Percentiles rank a stretch among this genome's conserved stretches.
phyloP scores from a whole-genome alignment of 2,797 vertebrate genomes.

The Hyperoplus immaculatus region DNA sequence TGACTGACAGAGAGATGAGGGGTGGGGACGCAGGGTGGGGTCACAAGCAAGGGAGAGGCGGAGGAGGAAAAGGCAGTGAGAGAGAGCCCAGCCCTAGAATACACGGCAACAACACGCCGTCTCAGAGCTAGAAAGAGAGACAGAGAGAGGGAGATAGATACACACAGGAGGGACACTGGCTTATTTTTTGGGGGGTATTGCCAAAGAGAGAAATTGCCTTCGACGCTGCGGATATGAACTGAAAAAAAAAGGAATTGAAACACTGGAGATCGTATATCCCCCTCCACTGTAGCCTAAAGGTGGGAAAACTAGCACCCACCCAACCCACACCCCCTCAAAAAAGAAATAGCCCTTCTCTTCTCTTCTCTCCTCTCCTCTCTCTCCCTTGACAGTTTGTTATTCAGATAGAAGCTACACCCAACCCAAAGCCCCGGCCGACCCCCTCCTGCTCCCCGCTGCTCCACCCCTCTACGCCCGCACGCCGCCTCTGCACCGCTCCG shows the following conservation, averaged over 20 bases:
- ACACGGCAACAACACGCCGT: constrained; percentile 86
- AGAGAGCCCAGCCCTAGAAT: constrained; percentile 88
- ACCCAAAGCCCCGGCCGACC: constrained; percentile 76
- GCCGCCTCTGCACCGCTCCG: constrained; percentile 78
- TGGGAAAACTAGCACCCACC: constrained; percentile 72
- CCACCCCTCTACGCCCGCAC: constrained; percentile 70
- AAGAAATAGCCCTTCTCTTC: too few species aligned
- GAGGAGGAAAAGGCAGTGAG: constrained; percentile 89
- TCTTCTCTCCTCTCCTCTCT: constrained; percentile 11
- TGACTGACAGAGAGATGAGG: constrained; percentile 85
- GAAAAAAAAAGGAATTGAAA: constrained; percentile 43
- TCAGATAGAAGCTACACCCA: constrained; percentile 76
- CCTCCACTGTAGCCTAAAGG: constrained; percentile 73
- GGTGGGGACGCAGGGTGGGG: constrained; percentile 96
- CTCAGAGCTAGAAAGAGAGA: constrained; percentile 52
- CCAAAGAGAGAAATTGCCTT: constrained; percentile 66
- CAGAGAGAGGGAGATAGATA: constrained; percentile 35
- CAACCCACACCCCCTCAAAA: constrained; percentile 22
- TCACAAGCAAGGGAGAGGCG: constrained; percentile 90
- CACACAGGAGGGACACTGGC: constrained; percentile 40
- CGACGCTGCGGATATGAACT: constrained; percentile 85
- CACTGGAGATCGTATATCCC: constrained; percentile 64
- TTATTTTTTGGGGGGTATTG: constrained; percentile 51
- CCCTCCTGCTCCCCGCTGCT: constrained; percentile 74
- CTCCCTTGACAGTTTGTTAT: constrained; percentile 69